Evolutionary conservation across 2,888 invertebrate genomes (phyloP), one percentile per base, ranked within the genome.

Genomic region (Zygogramma bicolorata): DNA sequence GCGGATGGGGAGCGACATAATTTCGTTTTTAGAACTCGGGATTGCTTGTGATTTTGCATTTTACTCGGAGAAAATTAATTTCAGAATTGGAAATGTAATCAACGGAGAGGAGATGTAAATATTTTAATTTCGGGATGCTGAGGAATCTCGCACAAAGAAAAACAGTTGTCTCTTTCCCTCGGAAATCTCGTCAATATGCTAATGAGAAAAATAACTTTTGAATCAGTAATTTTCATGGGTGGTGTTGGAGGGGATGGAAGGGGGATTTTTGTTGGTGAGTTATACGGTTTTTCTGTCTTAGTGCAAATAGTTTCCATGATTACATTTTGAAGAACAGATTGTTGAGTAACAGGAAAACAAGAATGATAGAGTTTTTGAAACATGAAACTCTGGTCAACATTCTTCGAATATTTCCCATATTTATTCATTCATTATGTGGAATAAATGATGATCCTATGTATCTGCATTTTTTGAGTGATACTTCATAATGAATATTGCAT

Each of bases 41-140:
- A 85, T 84, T 84, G 83, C 84, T 84, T 81, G 83, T 82, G 85
- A 85, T 86, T 86, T 85, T 85, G 84, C 86, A 85, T 85, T 85
- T 84, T 81, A 80, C 82, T 79, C 84, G 78, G 81, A 75, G 73
- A 83, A 86, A 86, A 86, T 86, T 86, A 86, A 86, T 86, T 85
- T 86, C 82, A 82, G 84, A 84, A 83, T 84, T 82, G 84, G 84
- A 85, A 85, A 85, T 85, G 85, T 84, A 85, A 86, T 86, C 86
- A 84, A 82, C 82, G 81, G 82, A 83, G 84, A 83, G 82, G 83
- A 83, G 84, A 85, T 85, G 85, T 84, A 85, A 84, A 85, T 85
- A 84, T 85, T 85, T 84, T 84, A 84, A 84, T 85, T 84, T 81
- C 78, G 75, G 78, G 75, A 80, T 77, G 80, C 78, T 75, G 77